Percentiles rank a stretch among this genome's conserved stretches.
Evolutionary conservation across 2,888 invertebrate species (phyloP).

Genomic region (Cryptocephalus primarius): DNA sequence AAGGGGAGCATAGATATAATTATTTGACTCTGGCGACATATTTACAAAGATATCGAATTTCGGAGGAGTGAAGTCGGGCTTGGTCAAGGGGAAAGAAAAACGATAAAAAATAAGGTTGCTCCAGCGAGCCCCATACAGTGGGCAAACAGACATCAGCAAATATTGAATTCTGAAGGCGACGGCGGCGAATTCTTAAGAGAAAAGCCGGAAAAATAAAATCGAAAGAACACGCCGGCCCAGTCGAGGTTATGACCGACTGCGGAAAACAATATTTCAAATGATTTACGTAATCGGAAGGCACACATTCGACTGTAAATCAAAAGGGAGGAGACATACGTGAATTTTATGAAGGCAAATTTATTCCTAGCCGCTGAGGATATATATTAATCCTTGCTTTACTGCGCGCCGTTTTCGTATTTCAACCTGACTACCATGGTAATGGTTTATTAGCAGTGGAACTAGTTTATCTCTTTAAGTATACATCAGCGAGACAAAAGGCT

Average conservation of each 20-base stretch:
- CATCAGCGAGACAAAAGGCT: too few relatives aligned
- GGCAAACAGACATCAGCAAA: background rate
- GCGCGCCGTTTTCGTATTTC: too few relatives aligned
- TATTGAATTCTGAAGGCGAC: background rate
- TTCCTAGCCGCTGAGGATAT: background rate
- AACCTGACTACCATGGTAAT: background rate
- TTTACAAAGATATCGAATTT: too few relatives aligned
- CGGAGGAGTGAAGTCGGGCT: too few relatives aligned
- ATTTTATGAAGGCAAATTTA: constrained; percentile 8
- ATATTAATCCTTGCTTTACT: too few relatives aligned
- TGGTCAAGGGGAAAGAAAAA: too few relatives aligned
- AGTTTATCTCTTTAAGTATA: background rate
- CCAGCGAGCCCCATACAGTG: too few relatives aligned
- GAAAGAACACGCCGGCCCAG: constrained; percentile 1
- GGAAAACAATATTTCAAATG: constrained; percentile 27
- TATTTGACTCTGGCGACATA: too few relatives aligned
- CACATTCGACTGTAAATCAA: constrained; percentile 24
- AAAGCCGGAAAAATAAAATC: constrained; percentile 1
- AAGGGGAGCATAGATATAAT: too few relatives aligned
- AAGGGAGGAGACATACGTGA: constrained; percentile 4
- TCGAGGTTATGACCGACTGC: constrained; percentile 7
- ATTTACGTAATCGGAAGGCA: constrained; percentile 27
- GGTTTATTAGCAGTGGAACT: background rate
- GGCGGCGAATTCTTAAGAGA: constrained; percentile 1
- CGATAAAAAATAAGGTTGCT: too few relatives aligned